Evolutionary conservation across 2,888 invertebrate species (phyloP).

Genomic region (Eupeodes luniger): DNA sequence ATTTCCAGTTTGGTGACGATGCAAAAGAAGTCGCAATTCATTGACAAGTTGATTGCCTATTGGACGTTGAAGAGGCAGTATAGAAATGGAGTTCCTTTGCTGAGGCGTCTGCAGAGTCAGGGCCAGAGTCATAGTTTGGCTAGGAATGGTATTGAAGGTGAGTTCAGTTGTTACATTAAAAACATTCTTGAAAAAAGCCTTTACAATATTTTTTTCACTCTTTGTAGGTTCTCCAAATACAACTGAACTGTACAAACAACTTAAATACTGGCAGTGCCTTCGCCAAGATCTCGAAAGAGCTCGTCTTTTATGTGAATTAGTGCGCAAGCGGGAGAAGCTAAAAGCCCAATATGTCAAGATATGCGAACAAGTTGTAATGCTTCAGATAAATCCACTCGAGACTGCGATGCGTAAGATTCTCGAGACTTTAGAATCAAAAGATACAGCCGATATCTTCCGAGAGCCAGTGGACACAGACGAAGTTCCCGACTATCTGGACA

Average conservation of each 20-base stretch:
- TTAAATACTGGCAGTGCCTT: slow-evolving; percentile 97
- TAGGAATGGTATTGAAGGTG: slow-evolving; percentile 86
- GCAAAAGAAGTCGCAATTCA: slow-evolving; percentile 92
- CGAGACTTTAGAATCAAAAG: slow-evolving; percentile 90
- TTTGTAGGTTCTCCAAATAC: slow-evolving; percentile 86
- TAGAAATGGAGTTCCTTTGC: slow-evolving; percentile 96
- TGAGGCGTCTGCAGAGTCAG: slow-evolving; percentile 91
- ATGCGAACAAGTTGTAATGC: slow-evolving; percentile 91
- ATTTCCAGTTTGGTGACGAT: slow-evolving; percentile 91
- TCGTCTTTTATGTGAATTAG: slow-evolving; percentile 94
- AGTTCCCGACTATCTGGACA: slow-evolving; percentile 95
- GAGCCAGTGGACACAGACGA: slow-evolving; percentile 96
- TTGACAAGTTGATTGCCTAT: slow-evolving; percentile 95
- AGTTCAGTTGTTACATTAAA: slow-evolving; percentile 9
- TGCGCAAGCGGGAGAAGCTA: slow-evolving; percentile 97
- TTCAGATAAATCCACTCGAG: slow-evolving; percentile 92
- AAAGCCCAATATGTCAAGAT: slow-evolving; percentile 94
- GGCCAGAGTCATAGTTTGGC: slow-evolving; percentile 85
- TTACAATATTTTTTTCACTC: neutral
- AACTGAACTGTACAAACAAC: slow-evolving; percentile 91
- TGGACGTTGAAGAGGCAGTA: slow-evolving; percentile 98
- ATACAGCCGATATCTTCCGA: slow-evolving; percentile 94
- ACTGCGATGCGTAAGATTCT: slow-evolving; percentile 91
- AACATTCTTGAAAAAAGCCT: neutral
- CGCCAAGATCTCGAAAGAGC: slow-evolving; percentile 97